These are phyloP conservation scores for Mythimna pallens DNA, from an alignment of 2,888 invertebrate genomes.

Conservation along the genomic window DNA sequence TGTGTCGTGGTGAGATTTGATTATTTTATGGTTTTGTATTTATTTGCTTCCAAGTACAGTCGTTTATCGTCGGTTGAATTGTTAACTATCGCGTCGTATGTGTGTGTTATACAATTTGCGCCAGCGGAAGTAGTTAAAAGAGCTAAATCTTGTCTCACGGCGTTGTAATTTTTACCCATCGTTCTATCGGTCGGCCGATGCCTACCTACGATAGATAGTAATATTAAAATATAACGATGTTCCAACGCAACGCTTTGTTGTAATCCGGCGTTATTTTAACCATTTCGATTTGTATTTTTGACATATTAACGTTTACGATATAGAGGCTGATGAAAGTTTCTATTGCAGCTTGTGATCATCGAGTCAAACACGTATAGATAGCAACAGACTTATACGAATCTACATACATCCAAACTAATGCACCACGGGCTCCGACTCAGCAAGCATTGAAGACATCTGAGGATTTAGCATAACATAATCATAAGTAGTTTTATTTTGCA, in stretches of 20 bases:
- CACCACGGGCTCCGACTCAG: slow-evolving; percentile 93
- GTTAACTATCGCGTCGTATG: slow-evolving; percentile 65
- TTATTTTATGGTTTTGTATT: slow-evolving; percentile 80
- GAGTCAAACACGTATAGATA: slow-evolving; percentile 78
- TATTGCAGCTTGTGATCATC: slow-evolving; percentile 83
- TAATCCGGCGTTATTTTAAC: slow-evolving; percentile 66
- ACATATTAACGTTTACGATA: slow-evolving; percentile 47
- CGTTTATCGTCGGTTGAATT: slow-evolving; percentile 67
- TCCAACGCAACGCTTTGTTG: slow-evolving; percentile 73
- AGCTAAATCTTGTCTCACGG: slow-evolving; percentile 70
- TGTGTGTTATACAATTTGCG: slow-evolving; percentile 70
- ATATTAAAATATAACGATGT: slow-evolving; percentile 80
- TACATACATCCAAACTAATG: slow-evolving; percentile 81
- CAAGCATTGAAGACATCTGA: slow-evolving; percentile 97
- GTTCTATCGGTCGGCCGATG: slow-evolving; percentile 81
- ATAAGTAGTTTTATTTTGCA: slow-evolving; percentile 89
- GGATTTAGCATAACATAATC: slow-evolving; percentile 90
- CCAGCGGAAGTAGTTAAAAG: slow-evolving; percentile 64
- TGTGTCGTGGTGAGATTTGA: slow-evolving; percentile 97
- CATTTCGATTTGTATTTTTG: slow-evolving; percentile 57
- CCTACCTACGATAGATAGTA: slow-evolving; percentile 77
- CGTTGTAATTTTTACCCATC: slow-evolving; percentile 82
- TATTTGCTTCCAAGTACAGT: slow-evolving; percentile 74
- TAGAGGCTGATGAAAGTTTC: slow-evolving; percentile 73
- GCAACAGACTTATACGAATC: slow-evolving; percentile 78